These are phyloP conservation scores for Porites lutea DNA, from an alignment of 64 coral and sea anemone species.

Conservation along the genomic window DNA sequence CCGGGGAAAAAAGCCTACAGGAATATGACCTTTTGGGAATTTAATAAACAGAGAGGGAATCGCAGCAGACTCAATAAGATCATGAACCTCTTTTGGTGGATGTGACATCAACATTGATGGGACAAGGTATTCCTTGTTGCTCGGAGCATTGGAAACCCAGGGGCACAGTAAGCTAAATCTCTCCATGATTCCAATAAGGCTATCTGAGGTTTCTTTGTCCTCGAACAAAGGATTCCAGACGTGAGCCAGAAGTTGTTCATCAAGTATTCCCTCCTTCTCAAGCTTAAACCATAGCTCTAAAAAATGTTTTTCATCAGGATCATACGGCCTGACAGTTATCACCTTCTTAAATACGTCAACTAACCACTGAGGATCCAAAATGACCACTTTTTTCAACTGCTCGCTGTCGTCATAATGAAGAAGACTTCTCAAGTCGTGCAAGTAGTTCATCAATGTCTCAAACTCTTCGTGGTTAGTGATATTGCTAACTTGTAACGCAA, in stretches of 20 bases:
- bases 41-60: not conserved
- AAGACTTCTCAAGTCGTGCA: conserved; percentile 39
- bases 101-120: conserved; percentile 52
- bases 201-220: not conserved
- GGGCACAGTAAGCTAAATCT: conserved; percentile 42
- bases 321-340: conserved; percentile 25
- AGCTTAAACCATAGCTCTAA: conserved; percentile 14
- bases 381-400: not conserved
- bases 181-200: conserved; percentile 38
- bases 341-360: conserved; percentile 48
- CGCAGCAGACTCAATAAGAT: not conserved
- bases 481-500: not conserved
- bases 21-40: not conserved
- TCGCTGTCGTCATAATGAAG: conserved; percentile 27
- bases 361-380: conserved; percentile 50
- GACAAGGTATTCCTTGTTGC: conserved; percentile 10
- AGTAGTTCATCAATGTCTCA: conserved; percentile 8
- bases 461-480: conserved; percentile 15
- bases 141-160: not conserved
- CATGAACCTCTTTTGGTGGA: not conserved
- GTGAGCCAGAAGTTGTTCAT: conserved; percentile 12
- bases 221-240: conserved; percentile 30
- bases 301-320: not conserved
- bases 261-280: conserved; percentile 29
- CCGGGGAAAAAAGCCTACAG: conserved; percentile 6